Conservation (phyloP, 2,797 vertebrate species). For the Schizopygopsis malacanthus region DNA sequence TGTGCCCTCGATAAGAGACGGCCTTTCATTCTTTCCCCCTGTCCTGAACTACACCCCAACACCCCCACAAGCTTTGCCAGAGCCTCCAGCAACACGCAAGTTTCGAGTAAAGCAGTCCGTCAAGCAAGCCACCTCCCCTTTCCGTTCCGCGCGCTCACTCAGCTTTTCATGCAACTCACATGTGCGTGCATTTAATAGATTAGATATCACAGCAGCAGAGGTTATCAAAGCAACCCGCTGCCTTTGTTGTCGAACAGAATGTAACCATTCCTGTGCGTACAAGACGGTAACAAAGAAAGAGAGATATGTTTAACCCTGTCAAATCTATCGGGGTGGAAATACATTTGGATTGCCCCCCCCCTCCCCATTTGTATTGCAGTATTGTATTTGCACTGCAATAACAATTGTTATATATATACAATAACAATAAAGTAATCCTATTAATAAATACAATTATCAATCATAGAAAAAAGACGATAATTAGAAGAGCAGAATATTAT, state of each 20-base stretch:
- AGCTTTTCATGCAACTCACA: conserved; percentile 54
- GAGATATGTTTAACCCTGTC: conserved; percentile 51
- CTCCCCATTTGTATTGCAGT: neutral
- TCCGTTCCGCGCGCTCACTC: conserved; percentile 51
- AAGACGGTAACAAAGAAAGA: conserved; percentile 58
- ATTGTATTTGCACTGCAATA: conserved; percentile 11
- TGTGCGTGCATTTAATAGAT: conserved; percentile 62
- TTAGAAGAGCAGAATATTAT: neutral
- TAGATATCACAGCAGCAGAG: conserved; percentile 60
- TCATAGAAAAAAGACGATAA: neutral
- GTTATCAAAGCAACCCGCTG: conserved; percentile 63
- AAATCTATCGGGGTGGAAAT: conserved; percentile 46
- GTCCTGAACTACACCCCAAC: conserved; percentile 30
- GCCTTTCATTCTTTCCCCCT: neutral
- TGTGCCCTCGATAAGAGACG: conserved; percentile 35
- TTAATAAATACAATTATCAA: neutral
- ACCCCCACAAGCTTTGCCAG: conserved; percentile 3
- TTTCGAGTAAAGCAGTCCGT: conserved; percentile 20
- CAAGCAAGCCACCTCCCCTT: conserved; percentile 3
- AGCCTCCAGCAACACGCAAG: conserved; percentile 41
- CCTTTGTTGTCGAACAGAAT: conserved; percentile 58
- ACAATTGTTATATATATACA: too few relatives aligned
- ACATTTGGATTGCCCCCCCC: conserved; percentile 40
- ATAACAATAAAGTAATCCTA: conserved; percentile 1
- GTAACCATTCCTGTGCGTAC: conserved; percentile 42